phyloP scores from a whole-genome alignment of 2,797 vertebrate species.

The Poecile montanus region DNA sequence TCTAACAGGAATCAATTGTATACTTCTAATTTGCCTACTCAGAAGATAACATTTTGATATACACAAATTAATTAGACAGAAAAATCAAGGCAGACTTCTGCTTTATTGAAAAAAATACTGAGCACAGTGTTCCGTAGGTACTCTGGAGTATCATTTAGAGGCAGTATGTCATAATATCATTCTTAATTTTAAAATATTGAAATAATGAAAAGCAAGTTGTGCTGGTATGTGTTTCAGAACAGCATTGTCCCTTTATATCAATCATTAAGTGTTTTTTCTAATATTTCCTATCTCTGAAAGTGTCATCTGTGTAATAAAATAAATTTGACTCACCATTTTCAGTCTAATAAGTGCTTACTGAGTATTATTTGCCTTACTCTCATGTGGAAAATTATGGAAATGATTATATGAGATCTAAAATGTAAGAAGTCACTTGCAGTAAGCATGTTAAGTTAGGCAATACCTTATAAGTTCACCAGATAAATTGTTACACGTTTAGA shows the following conservation, averaged over 20 bases:
- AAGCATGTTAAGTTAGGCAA: neutral
- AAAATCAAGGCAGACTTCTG: slow-evolving; percentile 28
- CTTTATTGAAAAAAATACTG: slow-evolving; percentile 12
- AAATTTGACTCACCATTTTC: slow-evolving; percentile 44
- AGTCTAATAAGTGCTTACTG: slow-evolving; percentile 38
- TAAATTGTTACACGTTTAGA: neutral
- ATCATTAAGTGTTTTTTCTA: slow-evolving; percentile 25
- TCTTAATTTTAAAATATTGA: slow-evolving; percentile 30
- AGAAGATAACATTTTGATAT: slow-evolving; percentile 60
- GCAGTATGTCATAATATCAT: slow-evolving; percentile 4
- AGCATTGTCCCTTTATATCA: neutral
- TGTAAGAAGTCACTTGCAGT: neutral
- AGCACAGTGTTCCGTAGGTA: neutral
- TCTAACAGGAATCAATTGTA: slow-evolving; percentile 41
- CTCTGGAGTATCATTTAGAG: slow-evolving; percentile 13
- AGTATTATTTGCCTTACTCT: slow-evolving; percentile 37
- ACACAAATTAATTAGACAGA: slow-evolving; percentile 53
- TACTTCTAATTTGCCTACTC: slow-evolving; percentile 38
- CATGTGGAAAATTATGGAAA: slow-evolving; percentile 42
- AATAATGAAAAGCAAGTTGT: slow-evolving; percentile 43
- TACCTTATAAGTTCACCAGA: neutral
- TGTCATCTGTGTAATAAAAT: slow-evolving; percentile 8
- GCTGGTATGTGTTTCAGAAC: neutral
- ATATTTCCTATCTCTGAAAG: slow-evolving; percentile 46
- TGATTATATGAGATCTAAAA: neutral